phyloP scores from a whole-genome alignment of 2,888 invertebrate genomes.

The Ceriagrion tenellum region DNA sequence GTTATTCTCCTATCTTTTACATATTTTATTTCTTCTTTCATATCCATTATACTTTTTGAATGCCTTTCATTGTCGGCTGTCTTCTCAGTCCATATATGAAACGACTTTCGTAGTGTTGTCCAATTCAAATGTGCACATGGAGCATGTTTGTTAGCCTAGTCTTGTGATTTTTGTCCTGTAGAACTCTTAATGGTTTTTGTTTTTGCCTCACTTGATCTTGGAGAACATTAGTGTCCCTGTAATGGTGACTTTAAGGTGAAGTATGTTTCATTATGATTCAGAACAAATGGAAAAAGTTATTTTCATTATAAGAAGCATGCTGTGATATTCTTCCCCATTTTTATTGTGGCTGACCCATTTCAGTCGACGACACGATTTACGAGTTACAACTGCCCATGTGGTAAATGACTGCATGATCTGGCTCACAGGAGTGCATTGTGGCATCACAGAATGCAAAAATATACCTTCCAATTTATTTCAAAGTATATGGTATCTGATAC shows the following conservation, averaged over 20 bases:
- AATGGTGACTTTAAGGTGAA: not conserved
- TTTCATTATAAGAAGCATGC: not conserved
- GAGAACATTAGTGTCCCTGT: not conserved
- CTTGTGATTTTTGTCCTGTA: constrained; percentile 14
- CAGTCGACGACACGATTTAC: not conserved
- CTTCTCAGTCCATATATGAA: constrained; percentile 22
- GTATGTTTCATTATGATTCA: not conserved
- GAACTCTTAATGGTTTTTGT: not conserved
- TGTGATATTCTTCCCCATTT: not conserved
- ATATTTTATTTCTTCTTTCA: not conserved
- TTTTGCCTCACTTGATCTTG: constrained; percentile 37
- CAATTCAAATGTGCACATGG: constrained; percentile 31
- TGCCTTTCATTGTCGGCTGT: constrained; percentile 23
- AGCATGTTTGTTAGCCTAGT: constrained; percentile 63
- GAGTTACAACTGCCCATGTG: not conserved
- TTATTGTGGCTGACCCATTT: not conserved
- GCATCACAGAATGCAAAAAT: not conserved
- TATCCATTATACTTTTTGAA: not conserved
- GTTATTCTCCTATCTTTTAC: not conserved
- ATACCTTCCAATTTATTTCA: not conserved
- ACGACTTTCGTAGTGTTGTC: constrained; percentile 49
- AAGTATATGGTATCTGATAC: not conserved
- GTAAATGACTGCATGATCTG: not conserved
- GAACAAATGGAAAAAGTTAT: not conserved
- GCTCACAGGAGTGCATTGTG: not conserved